Percentiles rank a stretch among this genome's conserved stretches.
Conservation (phyloP, 2,888 invertebrate species). For the Drosophila prolongata region DNA sequence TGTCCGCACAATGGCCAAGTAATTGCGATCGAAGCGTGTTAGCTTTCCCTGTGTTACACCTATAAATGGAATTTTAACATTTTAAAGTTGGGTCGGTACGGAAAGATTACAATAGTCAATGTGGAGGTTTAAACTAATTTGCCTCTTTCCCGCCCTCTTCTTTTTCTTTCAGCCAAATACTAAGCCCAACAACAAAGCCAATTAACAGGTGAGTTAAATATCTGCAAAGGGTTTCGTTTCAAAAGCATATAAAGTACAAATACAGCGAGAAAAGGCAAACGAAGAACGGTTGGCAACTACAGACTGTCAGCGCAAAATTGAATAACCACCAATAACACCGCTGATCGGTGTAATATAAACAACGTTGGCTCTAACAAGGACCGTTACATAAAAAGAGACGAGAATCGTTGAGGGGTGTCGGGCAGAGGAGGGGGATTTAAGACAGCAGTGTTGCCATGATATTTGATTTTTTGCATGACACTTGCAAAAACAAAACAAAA, state of each 20-base stretch:
- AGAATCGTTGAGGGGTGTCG: conserved; percentile 3
- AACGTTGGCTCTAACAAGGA: conserved; percentile 63
- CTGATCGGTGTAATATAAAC: conserved; percentile 9
- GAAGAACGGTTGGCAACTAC: conserved; percentile 20
- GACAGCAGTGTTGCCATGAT: conserved; percentile 29
- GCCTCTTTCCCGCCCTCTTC: conserved; percentile 3
- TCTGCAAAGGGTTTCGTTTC: conserved; percentile 11
- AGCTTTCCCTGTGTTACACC: conserved; percentile 38
- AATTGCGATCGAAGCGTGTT: conserved; percentile 39
- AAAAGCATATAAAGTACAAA: not conserved
- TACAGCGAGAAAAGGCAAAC: not conserved
- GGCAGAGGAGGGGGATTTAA: conserved; percentile 1
- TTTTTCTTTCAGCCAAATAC: conserved; percentile 60
- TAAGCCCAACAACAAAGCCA: conserved; percentile 14
- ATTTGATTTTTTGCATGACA: conserved; percentile 51
- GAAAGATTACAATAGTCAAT: conserved; percentile 31
- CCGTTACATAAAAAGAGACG: conserved; percentile 66
- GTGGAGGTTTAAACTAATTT: conserved; percentile 20
- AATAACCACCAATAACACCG: conserved; percentile 30
- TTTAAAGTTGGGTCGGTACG: conserved; percentile 2
- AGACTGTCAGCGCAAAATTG: conserved; percentile 21
- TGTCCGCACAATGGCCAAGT: conserved; percentile 38
- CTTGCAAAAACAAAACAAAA: conserved; percentile 22
- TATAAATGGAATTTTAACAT: conserved; percentile 13
- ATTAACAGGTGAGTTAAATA: conserved; percentile 63